These are phyloP conservation scores for Corapipo altera DNA, from an alignment of 2,113 vertebrate genomes.

Conservation along the genomic window DNA sequence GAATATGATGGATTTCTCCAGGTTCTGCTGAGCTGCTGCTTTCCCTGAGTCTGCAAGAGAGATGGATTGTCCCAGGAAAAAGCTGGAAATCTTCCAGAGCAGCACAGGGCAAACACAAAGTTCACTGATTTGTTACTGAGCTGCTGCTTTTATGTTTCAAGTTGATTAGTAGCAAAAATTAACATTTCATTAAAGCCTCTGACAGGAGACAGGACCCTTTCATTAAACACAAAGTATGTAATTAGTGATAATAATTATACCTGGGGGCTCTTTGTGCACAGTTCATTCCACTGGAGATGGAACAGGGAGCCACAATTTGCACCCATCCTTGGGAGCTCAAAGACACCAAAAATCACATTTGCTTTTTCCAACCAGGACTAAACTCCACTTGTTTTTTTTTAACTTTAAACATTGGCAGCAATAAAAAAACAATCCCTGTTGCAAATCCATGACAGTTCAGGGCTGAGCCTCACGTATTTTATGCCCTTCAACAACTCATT, in stretches of 20 bases:
- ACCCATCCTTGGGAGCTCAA: background rate
- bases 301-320: background rate
- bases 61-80: background rate
- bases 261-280: background rate
- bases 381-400: background rate
- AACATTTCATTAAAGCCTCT: conserved; percentile 41
- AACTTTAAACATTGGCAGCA: background rate
- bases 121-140: conserved; percentile 10
- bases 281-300: background rate
- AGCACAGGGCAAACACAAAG: conserved; percentile 12
- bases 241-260: conserved; percentile 25
- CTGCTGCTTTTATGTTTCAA: conserved; percentile 16
- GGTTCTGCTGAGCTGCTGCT: background rate
- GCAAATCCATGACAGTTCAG: background rate
- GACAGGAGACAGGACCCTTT: background rate
- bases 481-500: background rate
- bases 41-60: background rate
- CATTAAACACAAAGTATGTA: conserved; percentile 15
- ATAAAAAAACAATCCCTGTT: background rate
- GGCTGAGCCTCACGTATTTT: background rate
- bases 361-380: background rate
- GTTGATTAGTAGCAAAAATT: conserved; percentile 30
- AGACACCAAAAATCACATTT: background rate
- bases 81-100: conserved; percentile 29
- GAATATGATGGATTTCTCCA: background rate